A percentile compares a stretch with the other conserved stretches of the same genome.
These are phyloP conservation scores for Peromyscus attwateri DNA, from an alignment of 2,797 vertebrate species.

Conservation along the genomic window DNA sequence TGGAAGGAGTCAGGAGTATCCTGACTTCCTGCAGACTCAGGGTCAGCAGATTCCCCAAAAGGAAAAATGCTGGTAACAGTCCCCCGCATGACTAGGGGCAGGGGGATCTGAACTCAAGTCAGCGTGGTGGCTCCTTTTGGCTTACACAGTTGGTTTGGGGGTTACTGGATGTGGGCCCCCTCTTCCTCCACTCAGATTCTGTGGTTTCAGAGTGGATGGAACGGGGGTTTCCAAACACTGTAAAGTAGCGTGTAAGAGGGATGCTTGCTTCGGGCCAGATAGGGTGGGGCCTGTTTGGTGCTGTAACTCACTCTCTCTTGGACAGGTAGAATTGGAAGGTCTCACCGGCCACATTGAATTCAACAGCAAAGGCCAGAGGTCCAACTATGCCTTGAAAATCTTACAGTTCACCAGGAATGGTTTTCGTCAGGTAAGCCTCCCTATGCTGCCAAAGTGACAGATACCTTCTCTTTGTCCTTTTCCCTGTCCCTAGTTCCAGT, in stretches of 20 bases:
- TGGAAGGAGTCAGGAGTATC: neutral
- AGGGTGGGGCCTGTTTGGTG: slow-evolving; percentile 74
- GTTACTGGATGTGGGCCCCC: neutral
- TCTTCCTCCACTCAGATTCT: neutral
- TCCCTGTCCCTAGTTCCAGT: neutral
- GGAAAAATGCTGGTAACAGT: neutral
- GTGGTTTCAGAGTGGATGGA: neutral
- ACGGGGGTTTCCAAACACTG: neutral
- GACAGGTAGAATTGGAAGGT: slow-evolving; percentile 99
- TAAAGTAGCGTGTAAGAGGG: neutral
- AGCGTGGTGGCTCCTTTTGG: fast-evolving
- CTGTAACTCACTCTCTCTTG: slow-evolving; percentile 92
- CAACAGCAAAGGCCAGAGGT: slow-evolving; percentile 99
- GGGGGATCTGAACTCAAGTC: too few species aligned
- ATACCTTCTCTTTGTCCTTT: neutral
- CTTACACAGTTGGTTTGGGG: neutral
- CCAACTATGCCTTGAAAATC: slow-evolving; percentile 97
- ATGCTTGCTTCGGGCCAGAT: neutral
- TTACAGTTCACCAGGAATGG: slow-evolving; percentile 95
- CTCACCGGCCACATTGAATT: slow-evolving; percentile 99
- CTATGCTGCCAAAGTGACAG: fast-evolving
- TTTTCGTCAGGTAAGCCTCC: slow-evolving; percentile 94
- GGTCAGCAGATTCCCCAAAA: neutral
- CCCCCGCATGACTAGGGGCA: fast-evolving
- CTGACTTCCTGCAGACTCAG: neutral